These are phyloP conservation scores for Apteryx owenii DNA, from an alignment of 2,113 vertebrate species.

Conservation along the genomic window DNA sequence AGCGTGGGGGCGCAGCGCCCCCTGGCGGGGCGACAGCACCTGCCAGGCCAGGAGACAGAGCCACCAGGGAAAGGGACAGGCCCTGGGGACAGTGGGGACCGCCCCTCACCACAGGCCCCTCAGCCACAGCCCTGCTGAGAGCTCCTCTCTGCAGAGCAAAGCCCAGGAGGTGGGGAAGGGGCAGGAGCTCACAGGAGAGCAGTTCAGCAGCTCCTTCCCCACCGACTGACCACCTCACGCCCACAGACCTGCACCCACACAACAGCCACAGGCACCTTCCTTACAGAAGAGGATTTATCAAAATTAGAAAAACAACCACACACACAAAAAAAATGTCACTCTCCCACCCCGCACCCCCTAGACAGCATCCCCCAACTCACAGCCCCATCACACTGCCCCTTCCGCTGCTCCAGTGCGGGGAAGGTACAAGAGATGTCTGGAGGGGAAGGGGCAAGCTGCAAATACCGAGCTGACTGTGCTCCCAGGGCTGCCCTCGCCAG, in stretches of 20 bases:
- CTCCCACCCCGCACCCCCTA: background rate
- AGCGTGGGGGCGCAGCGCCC: background rate
- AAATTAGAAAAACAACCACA: conserved; percentile 40
- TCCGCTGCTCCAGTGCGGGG: rapidly evolving
- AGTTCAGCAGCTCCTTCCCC: background rate
- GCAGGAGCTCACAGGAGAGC: background rate
- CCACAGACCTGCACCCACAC: background rate
- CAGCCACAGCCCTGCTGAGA: background rate
- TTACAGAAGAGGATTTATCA: conserved; percentile 44
- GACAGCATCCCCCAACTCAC: background rate
- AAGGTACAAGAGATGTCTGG: background rate
- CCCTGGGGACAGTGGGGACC: background rate
- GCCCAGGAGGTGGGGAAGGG: background rate
- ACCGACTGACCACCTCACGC: rapidly evolving
- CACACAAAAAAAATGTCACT: background rate
- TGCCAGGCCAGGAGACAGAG: background rate
- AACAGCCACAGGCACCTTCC: background rate
- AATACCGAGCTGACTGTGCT: background rate
- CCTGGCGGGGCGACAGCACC: background rate
- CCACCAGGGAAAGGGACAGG: background rate
- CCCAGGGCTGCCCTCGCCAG: background rate
- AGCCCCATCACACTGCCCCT: background rate
- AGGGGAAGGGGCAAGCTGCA: background rate
- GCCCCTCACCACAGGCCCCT: no score
- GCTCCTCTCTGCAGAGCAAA: no score